These are phyloP conservation scores for Lagopus leucura DNA, from an alignment of 2,113 vertebrate species.

Conservation along the genomic window DNA sequence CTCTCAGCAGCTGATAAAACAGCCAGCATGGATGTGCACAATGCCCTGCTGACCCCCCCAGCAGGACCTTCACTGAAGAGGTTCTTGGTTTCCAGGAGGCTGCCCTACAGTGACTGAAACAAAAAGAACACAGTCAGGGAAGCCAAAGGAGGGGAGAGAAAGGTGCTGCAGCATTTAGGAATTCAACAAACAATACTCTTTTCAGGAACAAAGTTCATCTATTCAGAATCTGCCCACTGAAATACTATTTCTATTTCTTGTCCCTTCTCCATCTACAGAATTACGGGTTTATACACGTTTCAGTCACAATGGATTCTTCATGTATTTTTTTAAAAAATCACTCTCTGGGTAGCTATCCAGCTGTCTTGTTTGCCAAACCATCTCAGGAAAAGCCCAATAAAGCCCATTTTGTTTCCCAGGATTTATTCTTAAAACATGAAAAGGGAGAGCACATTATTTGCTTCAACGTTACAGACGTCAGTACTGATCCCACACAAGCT, in stretches of 20 bases:
- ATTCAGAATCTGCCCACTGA: background rate
- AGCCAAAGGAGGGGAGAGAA: background rate
- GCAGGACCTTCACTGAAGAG: background rate
- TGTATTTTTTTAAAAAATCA: background rate
- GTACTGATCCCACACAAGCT: background rate
- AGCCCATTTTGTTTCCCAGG: background rate
- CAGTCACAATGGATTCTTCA: background rate
- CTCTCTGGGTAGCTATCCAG: background rate
- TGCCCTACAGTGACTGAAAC: background rate
- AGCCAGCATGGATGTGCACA: background rate
- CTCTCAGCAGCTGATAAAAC: background rate
- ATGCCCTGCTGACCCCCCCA: background rate
- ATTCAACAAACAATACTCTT: background rate
- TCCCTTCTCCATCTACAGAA: background rate
- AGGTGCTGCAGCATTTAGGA: background rate
- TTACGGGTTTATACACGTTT: background rate
- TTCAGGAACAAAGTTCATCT: background rate
- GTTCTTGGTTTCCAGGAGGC: background rate
- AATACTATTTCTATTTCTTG: background rate
- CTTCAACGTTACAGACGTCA: background rate
- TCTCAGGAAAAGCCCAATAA: background rate
- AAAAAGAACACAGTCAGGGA: rapidly evolving
- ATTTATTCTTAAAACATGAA: background rate
- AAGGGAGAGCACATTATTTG: background rate
- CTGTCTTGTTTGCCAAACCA: background rate